Percentiles rank a stretch among this genome's conserved stretches.
These are phyloP conservation scores for Coenobita brevimanus DNA, from an alignment of 1,140 invertebrate species.

Conservation along the genomic window DNA sequence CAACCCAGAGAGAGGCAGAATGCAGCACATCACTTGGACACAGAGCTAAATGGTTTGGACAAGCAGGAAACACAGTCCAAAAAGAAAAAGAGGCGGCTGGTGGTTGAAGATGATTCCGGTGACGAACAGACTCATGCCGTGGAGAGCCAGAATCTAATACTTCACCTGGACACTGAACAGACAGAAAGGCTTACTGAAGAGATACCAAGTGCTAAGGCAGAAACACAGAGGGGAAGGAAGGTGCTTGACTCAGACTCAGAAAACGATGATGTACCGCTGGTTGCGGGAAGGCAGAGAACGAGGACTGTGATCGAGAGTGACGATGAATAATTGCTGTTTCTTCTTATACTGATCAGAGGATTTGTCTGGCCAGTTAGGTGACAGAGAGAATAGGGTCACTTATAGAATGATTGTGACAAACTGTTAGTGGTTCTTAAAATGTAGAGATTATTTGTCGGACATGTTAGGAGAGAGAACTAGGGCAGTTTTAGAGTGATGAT, in stretches of 20 bases:
- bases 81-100: slow-evolving; percentile 40
- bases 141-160: slow-evolving; percentile 18
- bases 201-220: neutral
- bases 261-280: slow-evolving; percentile 21
- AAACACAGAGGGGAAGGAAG: neutral
- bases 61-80: slow-evolving; percentile 8
- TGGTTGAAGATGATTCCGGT: slow-evolving; percentile 19
- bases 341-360: too few relatives aligned
- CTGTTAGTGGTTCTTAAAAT: too few relatives aligned
- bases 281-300: slow-evolving; percentile 19
- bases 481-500: too few relatives aligned
- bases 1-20: slow-evolving; percentile 9
- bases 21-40: slow-evolving; percentile 20
- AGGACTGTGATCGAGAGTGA: slow-evolving; percentile 53
- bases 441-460: too few relatives aligned
- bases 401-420: too few relatives aligned
- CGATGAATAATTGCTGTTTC: slow-evolving; percentile 51
- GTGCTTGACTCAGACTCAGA: slow-evolving; percentile 42
- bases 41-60: slow-evolving; percentile 12
- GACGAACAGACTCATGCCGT: neutral
- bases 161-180: slow-evolving; percentile 35
- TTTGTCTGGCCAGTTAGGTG: too few relatives aligned
- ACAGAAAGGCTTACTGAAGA: neutral
- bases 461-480: too few relatives aligned
- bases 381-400: too few relatives aligned